A percentile compares a stretch with the other conserved stretches of the same genome.
Conservation (phyloP, 2,113 vertebrate species). For the Dermatemys mawii region DNA sequence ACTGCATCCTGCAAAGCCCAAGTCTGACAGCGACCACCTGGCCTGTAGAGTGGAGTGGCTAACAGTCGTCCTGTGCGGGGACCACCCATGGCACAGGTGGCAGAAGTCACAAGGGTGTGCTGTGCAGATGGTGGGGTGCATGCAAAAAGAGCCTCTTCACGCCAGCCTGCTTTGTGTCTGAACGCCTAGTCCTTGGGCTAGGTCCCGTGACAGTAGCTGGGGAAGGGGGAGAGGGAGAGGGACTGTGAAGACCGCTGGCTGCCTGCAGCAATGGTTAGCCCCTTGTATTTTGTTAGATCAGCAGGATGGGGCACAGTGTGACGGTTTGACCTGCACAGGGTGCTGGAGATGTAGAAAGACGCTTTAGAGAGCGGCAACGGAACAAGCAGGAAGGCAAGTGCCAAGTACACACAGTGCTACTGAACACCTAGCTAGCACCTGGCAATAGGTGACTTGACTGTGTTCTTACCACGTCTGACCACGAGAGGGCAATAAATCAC, state of each 20-base stretch:
- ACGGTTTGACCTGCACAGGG: not conserved
- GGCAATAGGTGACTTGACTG: not conserved
- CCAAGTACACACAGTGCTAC: not conserved
- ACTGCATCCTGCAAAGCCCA: not conserved
- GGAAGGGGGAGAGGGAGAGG: too few relatives aligned
- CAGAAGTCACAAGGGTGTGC: not conserved
- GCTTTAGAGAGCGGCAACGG: accelerated
- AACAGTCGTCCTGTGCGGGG: not conserved
- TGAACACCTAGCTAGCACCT: not conserved
- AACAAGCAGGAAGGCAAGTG: accelerated
- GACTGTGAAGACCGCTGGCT: not conserved
- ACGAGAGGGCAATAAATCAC: constrained; percentile 66
- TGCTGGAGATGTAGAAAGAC: not conserved
- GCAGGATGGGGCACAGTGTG: not conserved
- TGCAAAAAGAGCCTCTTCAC: not conserved
- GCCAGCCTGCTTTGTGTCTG: not conserved
- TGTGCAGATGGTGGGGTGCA: not conserved
- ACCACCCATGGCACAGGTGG: not conserved
- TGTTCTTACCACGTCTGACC: not conserved
- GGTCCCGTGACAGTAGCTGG: accelerated
- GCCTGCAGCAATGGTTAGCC: not conserved
- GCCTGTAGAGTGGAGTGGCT: not conserved
- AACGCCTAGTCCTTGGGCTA: not conserved
- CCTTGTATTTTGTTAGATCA: not conserved
- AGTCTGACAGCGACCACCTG: not conserved